Evolutionary conservation across 2,113 vertebrate genomes (phyloP).

Genomic region (Xenopus laevis): DNA sequence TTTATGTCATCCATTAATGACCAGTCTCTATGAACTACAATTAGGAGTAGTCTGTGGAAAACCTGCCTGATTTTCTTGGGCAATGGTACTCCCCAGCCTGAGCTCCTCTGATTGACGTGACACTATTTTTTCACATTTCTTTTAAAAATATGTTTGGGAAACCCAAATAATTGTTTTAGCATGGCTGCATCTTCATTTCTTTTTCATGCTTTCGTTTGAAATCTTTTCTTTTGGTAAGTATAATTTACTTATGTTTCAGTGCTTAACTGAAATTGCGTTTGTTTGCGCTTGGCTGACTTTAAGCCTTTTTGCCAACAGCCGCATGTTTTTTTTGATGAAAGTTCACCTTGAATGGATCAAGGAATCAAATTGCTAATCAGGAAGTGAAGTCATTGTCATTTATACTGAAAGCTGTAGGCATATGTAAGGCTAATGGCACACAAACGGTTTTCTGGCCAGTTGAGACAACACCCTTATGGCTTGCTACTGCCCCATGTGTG

Average conservation of each 20-base stretch:
- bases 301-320: not conserved
- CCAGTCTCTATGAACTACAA: conserved; percentile 25
- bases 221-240: conserved; percentile 69
- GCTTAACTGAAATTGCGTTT: not conserved
- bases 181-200: conserved; percentile 50
- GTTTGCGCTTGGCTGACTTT: not conserved
- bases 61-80: conserved; percentile 16
- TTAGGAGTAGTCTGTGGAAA: conserved; percentile 7
- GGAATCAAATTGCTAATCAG: too few species aligned
- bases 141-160: not conserved
- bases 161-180: conserved; percentile 49
- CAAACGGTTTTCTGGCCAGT: too few species aligned
- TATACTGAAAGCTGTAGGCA: too few species aligned
- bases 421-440: too few species aligned
- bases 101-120: not conserved
- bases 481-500: too few species aligned
- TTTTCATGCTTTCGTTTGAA: conserved; percentile 63
- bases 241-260: conserved; percentile 24
- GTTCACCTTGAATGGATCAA: too few species aligned
- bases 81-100: conserved; percentile 19
- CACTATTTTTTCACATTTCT: not conserved
- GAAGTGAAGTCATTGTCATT: too few species aligned
- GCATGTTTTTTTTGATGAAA: not conserved
- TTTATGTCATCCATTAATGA: conserved; percentile 46
- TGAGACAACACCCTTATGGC: too few species aligned